Percentiles rank a stretch among this genome's conserved stretches.
phyloP scores from a whole-genome alignment of 2,113 vertebrate species.

The Ailurus styani region DNA sequence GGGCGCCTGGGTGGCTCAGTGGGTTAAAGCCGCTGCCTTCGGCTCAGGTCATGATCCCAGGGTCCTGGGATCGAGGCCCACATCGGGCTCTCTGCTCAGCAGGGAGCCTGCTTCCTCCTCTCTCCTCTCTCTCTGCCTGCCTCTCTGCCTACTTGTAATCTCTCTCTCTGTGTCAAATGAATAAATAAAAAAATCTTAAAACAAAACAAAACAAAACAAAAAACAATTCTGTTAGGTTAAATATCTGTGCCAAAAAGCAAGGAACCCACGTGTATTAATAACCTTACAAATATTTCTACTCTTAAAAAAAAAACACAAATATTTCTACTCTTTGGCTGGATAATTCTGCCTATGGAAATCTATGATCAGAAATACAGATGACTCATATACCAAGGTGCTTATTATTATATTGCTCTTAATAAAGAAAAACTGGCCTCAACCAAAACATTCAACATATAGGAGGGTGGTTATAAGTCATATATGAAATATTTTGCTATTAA shows the following conservation, averaged over 20 bases:
- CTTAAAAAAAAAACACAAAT: not conserved
- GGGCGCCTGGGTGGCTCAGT: too few species aligned
- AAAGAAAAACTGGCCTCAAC: not conserved
- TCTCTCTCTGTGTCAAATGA: too few species aligned
- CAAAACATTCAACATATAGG: not conserved
- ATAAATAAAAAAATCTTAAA: too few species aligned
- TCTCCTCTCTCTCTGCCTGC: too few species aligned
- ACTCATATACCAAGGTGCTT: not conserved
- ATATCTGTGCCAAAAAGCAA: not conserved
- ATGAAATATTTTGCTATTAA: not conserved
- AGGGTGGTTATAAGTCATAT: not conserved
- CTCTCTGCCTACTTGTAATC: too few species aligned
- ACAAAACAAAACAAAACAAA: too few species aligned
- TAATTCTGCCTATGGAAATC: not conserved
- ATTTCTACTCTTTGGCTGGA: not conserved
- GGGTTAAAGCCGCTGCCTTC: too few species aligned
- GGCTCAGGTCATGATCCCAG: too few species aligned
- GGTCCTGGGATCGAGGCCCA: too few species aligned
- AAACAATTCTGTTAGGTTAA: not conserved
- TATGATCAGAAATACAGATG: not conserved
- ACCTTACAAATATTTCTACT: not conserved
- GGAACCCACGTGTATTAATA: not conserved
- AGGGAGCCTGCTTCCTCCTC: too few species aligned
- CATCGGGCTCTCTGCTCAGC: too few species aligned
- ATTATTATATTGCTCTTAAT: not conserved